Evolutionary conservation across 2,797 vertebrate species (phyloP).

Genomic region (Amblyraja radiata): DNA sequence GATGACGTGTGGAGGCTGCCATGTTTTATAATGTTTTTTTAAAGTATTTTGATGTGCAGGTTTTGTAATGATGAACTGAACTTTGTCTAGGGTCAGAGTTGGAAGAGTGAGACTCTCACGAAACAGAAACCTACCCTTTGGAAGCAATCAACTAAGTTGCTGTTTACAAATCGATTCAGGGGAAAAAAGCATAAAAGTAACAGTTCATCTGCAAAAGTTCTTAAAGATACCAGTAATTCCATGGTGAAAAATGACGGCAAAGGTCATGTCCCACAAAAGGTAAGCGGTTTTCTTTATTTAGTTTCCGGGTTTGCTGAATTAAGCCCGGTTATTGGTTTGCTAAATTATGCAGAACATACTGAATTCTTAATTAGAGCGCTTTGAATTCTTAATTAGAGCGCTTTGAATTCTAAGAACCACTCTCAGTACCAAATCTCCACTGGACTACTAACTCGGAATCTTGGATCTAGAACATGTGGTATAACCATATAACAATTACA

Average conservation of each 20-base stretch:
- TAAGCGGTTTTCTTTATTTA: constrained; percentile 48
- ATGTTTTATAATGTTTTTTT: neutral
- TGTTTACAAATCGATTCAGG: constrained; percentile 83
- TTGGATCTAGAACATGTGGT: neutral
- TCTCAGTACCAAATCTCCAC: neutral
- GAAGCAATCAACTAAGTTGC: constrained; percentile 85
- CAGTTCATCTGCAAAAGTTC: constrained; percentile 68
- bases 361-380: neutral
- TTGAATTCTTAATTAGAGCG: neutral
- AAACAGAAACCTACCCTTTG: constrained; percentile 78
- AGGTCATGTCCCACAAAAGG: constrained; percentile 65
- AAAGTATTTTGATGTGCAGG: neutral
- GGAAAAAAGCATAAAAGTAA: constrained; percentile 81
- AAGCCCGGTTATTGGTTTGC: neutral
- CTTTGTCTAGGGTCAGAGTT: constrained; percentile 75
- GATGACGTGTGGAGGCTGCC: neutral
- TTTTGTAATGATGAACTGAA: constrained; percentile 13
- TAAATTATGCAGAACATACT: neutral
- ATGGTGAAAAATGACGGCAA: constrained; percentile 58
- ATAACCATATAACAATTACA: too few relatives aligned
- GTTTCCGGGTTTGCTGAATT: neutral
- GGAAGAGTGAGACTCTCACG: constrained; percentile 81
- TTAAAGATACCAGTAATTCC: constrained; percentile 89
- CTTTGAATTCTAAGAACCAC: neutral
- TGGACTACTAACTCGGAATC: neutral